phyloP scores from a whole-genome alignment of 2,888 invertebrate genomes.

The Watsonalla cultraria region DNA sequence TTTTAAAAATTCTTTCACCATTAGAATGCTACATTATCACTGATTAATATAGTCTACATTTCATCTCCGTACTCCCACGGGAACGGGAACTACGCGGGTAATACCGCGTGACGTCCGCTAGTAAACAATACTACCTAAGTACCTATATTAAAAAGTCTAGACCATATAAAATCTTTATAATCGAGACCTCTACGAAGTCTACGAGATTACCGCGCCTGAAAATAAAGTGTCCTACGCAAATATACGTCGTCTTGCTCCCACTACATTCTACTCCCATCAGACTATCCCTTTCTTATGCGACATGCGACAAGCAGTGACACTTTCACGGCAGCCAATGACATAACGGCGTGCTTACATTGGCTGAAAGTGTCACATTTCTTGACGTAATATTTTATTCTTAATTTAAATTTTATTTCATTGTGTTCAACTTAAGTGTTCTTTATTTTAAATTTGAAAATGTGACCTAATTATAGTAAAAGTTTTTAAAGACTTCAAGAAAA shows the following conservation, averaged over 20 bases:
- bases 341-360: conserved; percentile 41
- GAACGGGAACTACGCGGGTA: too few species aligned
- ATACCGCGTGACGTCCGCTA: too few species aligned
- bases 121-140: too few species aligned
- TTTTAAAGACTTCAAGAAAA: too few species aligned
- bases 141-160: too few species aligned
- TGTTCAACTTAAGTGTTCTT: too few species aligned
- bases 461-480: background rate
- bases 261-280: conserved; percentile 9
- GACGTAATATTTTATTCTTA: background rate
- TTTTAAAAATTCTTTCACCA: too few species aligned
- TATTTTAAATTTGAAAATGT: background rate
- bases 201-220: conserved; percentile 6
- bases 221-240: conserved; percentile 17
- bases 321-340: conserved; percentile 53
- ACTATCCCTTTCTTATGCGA: conserved; percentile 37
- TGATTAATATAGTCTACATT: too few species aligned
- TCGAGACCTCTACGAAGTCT: background rate
- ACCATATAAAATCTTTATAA: too few species aligned
- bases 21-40: too few species aligned
- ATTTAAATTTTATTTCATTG: background rate
- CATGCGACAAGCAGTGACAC: conserved; percentile 60
- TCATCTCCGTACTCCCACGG: too few species aligned
- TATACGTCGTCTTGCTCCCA: conserved; percentile 25
- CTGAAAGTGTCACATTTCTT: conserved; percentile 38